These are phyloP conservation scores for Apis cerana DNA, from an alignment of 1,140 invertebrate species.

Conservation along the genomic window DNA sequence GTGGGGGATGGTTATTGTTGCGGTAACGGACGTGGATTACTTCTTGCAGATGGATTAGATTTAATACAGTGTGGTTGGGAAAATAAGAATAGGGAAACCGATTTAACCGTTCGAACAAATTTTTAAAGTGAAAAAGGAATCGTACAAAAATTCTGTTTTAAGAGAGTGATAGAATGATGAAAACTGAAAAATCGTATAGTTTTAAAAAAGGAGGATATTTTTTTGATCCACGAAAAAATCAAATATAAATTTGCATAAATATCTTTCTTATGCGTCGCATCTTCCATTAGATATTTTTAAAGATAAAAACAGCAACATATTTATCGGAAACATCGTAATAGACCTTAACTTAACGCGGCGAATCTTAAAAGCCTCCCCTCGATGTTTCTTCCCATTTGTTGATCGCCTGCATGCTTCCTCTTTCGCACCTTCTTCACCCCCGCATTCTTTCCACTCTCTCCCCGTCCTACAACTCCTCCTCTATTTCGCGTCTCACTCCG, in stretches of 20 bases:
- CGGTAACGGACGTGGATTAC: background rate
- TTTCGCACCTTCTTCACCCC: background rate
- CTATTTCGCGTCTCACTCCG: background rate
- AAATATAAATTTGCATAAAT: too few species aligned
- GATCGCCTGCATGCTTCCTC: background rate
- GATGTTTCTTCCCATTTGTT: background rate
- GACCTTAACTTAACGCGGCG: background rate
- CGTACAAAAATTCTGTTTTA: too few species aligned
- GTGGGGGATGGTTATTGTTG: background rate
- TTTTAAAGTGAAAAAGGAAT: too few species aligned
- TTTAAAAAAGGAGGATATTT: too few species aligned
- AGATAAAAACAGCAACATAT: background rate
- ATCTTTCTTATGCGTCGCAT: too few species aligned
- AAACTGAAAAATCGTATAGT: too few species aligned
- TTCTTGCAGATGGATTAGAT: background rate
- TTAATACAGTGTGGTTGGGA: background rate
- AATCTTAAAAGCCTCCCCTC: background rate
- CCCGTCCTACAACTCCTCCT: background rate
- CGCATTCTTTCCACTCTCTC: background rate
- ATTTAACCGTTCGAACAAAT: too few species aligned
- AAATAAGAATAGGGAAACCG: too few species aligned
- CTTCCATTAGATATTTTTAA: background rate
- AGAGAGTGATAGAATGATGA: too few species aligned
- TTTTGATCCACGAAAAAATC: too few species aligned
- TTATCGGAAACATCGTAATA: background rate